Conservation (phyloP, 2,113 vertebrate species). For the Geococcyx californianus region DNA sequence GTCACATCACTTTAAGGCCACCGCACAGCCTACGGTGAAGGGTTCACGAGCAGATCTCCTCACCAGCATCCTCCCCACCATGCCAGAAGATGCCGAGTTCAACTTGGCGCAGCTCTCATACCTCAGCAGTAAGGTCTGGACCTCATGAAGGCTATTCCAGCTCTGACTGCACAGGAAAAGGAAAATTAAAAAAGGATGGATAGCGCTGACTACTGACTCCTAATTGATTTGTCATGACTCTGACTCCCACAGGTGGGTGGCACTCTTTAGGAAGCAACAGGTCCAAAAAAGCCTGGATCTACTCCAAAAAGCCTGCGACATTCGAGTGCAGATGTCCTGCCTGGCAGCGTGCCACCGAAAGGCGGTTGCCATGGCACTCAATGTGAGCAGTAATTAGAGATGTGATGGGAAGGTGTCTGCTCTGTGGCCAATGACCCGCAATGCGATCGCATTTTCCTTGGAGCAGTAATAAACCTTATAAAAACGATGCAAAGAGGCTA, state of each 20-base stretch:
- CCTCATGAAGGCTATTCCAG: not conserved
- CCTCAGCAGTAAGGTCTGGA: too few species aligned
- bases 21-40: rapidly evolving
- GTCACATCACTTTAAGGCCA: rapidly evolving
- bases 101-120: not conserved
- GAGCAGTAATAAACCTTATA: not conserved
- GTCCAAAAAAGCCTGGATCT: not conserved
- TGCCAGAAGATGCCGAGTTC: not conserved
- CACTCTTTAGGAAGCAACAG: not conserved
- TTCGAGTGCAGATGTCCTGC: not conserved
- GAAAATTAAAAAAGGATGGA: not conserved
- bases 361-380: not conserved
- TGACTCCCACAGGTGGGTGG: not conserved
- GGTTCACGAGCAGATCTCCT: not conserved
- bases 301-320: not conserved
- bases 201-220: not conserved
- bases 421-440: not conserved
- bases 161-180: not conserved
- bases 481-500: rapidly evolving
- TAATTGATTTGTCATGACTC: not conserved
- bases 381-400: not conserved
- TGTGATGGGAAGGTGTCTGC: not conserved
- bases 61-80: not conserved
- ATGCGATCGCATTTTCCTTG: not conserved
- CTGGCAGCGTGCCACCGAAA: not conserved